Percentiles rank a stretch among this genome's conserved stretches.
Evolutionary conservation across 2,888 invertebrate species (phyloP).

Genomic region (Lasiommata megera): DNA sequence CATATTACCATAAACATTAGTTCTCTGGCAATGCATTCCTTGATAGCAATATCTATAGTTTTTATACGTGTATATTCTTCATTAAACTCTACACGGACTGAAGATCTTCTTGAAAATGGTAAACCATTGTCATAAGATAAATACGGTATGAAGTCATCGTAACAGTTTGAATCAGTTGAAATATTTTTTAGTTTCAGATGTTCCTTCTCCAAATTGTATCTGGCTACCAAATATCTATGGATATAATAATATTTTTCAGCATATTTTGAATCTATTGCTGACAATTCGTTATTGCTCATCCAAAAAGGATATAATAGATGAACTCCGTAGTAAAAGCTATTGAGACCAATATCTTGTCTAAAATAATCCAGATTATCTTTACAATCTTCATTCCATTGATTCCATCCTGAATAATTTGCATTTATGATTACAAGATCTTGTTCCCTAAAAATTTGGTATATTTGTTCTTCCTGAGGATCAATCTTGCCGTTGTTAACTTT

Average conservation of each 20-base stretch:
- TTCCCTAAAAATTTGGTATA: conserved; percentile 47
- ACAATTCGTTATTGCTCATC: conserved; percentile 74
- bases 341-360: conserved; percentile 83
- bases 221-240: conserved; percentile 62
- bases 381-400: conserved; percentile 63
- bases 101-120: conserved; percentile 59
- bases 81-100: conserved; percentile 44
- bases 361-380: conserved; percentile 82
- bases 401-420: conserved; percentile 76
- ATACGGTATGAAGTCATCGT: conserved; percentile 54
- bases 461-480: conserved; percentile 41
- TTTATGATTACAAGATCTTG: conserved; percentile 53
- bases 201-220: conserved; percentile 60
- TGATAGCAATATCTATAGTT: conserved; percentile 61
- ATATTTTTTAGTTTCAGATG: conserved; percentile 42
- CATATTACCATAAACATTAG: conserved; percentile 58
- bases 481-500: conserved; percentile 45
- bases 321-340: conserved; percentile 80
- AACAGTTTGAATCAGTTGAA: conserved; percentile 37
- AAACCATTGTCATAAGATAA: conserved; percentile 65
- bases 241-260: conserved; percentile 64
- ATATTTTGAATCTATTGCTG: conserved; percentile 54
- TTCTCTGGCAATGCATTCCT: conserved; percentile 62
- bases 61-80: conserved; percentile 53
- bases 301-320: conserved; percentile 82